phyloP scores from a whole-genome alignment of 2,797 vertebrate species.

The Peromyscus nudipes region DNA sequence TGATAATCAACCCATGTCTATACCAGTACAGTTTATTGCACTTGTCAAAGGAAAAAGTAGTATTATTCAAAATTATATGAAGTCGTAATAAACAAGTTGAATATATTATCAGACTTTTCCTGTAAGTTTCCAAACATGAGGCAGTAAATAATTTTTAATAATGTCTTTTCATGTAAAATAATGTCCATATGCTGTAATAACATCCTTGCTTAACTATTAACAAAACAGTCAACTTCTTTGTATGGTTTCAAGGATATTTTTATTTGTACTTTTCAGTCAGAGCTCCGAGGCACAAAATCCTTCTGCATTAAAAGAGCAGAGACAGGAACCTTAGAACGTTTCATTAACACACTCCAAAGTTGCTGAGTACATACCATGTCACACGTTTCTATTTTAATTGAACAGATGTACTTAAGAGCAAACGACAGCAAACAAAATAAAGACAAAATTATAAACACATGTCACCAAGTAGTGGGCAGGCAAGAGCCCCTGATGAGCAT shows the following conservation, averaged over 20 bases:
- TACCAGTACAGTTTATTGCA: conserved; percentile 89
- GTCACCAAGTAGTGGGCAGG: conserved; percentile 87
- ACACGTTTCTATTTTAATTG: conserved; percentile 87
- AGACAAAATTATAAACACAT: conserved; percentile 90
- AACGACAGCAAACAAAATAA: conserved; percentile 87
- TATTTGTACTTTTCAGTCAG: conserved; percentile 85
- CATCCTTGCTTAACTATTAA: conserved; percentile 87
- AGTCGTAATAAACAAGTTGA: conserved; percentile 90
- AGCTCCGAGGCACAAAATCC: conserved; percentile 85
- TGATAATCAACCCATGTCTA: conserved; percentile 89
- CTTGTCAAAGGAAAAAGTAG: conserved; percentile 90
- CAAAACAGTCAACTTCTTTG: conserved; percentile 87
- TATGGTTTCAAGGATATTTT: conserved; percentile 80
- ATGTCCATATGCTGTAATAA: conserved; percentile 87
- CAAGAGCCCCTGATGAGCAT: conserved; percentile 89
- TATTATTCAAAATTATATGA: conserved; percentile 90
- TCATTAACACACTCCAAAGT: conserved; percentile 87
- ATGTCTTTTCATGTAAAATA: conserved; percentile 88
- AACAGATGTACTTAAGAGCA: conserved; percentile 89
- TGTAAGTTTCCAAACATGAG: conserved; percentile 88
- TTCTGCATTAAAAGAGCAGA: conserved; percentile 79
- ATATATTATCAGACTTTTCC: conserved; percentile 90
- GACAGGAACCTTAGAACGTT: conserved; percentile 81
- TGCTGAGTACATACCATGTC: conserved; percentile 84
- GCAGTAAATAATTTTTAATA: conserved; percentile 89